phyloP scores from a whole-genome alignment of 1,140 invertebrate genomes.

The Xylocopa sonorina region DNA sequence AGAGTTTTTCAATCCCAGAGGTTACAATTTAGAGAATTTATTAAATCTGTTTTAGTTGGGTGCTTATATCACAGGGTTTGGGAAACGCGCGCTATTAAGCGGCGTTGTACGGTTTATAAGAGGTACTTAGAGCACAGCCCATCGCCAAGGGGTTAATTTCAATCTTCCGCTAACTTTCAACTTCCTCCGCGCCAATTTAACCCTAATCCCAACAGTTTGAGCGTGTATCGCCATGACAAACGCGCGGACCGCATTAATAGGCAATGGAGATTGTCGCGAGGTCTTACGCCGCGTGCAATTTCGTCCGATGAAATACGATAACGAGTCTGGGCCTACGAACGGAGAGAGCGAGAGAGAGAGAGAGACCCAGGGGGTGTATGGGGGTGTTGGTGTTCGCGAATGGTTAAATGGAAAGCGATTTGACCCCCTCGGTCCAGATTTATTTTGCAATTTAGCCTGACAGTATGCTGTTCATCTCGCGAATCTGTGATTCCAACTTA shows the following conservation, averaged over 20 bases:
- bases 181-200: neutral
- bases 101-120: too few relatives aligned
- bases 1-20: too few relatives aligned
- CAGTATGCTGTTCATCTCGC: conserved; percentile 42
- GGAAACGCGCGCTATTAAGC: too few relatives aligned
- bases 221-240: neutral
- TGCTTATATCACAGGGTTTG: too few relatives aligned
- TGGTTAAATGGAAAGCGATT: conserved; percentile 47
- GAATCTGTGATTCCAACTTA: conserved; percentile 44
- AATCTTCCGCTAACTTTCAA: neutral
- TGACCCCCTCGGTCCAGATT: conserved; percentile 31
- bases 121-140: too few relatives aligned
- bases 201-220: neutral
- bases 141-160: neutral
- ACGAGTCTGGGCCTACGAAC: conserved; percentile 23
- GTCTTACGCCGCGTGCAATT: neutral
- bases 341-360: too few relatives aligned
- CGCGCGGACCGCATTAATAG: neutral
- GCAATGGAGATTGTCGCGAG: neutral
- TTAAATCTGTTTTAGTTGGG: too few relatives aligned
- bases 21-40: too few relatives aligned
- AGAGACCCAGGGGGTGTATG: too few relatives aligned
- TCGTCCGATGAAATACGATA: conserved; percentile 35
- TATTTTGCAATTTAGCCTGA: conserved; percentile 48
- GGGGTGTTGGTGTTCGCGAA: neutral